phyloP scores from a whole-genome alignment of 2,113 vertebrate species.

The Siphamia tubifer region DNA sequence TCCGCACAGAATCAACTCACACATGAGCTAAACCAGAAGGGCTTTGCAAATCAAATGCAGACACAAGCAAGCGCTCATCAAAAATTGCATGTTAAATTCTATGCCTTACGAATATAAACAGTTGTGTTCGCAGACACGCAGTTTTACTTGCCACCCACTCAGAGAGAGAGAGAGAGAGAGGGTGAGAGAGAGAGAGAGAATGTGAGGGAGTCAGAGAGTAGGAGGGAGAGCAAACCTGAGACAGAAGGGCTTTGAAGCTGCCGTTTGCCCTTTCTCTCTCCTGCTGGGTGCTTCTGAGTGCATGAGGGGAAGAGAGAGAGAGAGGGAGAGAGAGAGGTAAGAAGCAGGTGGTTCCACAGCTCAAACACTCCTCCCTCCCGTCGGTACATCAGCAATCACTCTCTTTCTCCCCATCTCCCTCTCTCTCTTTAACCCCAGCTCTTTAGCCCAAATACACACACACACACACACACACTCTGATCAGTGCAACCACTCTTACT shows the following conservation, averaged over 20 bases:
- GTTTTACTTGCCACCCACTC: conserved; percentile 52
- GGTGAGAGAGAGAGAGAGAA: neutral
- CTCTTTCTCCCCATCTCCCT: conserved; percentile 7
- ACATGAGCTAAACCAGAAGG: conserved; percentile 5
- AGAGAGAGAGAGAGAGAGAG: conserved; percentile 16
- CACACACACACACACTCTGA: neutral
- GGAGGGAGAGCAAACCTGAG: conserved; percentile 53
- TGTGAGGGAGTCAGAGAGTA: neutral
- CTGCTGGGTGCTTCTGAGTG: conserved; percentile 26
- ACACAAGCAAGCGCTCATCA: conserved; percentile 4
- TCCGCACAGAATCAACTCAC: no score
- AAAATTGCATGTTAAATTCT: conserved; percentile 18
- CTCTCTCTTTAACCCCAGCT: neutral
- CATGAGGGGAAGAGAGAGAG: neutral
- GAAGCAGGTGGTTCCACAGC: conserved; percentile 68
- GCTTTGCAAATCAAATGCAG: conserved; percentile 17
- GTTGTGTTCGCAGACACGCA: conserved; percentile 40
- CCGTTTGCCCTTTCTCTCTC: conserved; percentile 34
- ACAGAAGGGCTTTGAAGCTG: conserved; percentile 60
- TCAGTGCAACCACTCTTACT: conserved; percentile 45
- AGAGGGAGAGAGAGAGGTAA: neutral
- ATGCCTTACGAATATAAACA: neutral
- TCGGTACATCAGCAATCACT: conserved; percentile 44
- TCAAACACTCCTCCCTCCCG: conserved; percentile 51
- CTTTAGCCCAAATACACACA: conserved; percentile 24